Base-by-base conservation (phyloP, 2,797 vertebrate species). In the Anniella stebbinsi region DNA sequence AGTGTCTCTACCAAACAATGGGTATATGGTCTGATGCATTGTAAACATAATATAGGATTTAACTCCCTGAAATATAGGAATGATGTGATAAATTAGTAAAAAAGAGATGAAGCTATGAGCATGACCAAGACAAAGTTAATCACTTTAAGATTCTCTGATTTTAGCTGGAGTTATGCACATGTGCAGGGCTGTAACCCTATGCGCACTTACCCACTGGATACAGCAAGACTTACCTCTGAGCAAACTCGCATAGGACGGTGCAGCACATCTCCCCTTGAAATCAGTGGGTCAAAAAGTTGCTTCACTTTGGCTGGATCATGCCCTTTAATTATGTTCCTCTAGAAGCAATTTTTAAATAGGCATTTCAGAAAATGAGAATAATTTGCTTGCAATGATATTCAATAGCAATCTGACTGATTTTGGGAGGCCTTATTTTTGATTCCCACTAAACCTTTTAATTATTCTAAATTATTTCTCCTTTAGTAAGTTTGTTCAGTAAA, bases 401-500 rank as follows among this genome's bases (percentile, higher is more conserved):
- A 95, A 90, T 96, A 95, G 93, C 85, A 94, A 95, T 93, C 94
- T 94, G 93, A 41, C 93, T 96, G 89, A 96, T 45, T 66, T 93
- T 7, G 95, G 54, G 51, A 94, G 92, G 95, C 87, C 90, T 96
- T 95, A 96, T 91, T 94, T 96, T 96, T 96, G 93, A 96, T 95
- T 96, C 96, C 96, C 95, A 92, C 90, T 95, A 96, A 97, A 96
- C 91, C 82, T 92, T 95, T 94, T 94, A 94, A 97, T 97, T 96
- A 96, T 96, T 97, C 95, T 92, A 96, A 97, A 97, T 97, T 92
- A 97, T 97, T 90, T 97, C 94, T 97, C 92, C 97, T 97, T 97
- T 97, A 97, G 95, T 97, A 97, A 97, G 96, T 97, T 97, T 97
- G 96, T 97, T 97, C 96, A 97, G 89, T 97, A 97, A 90, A 95